Percentiles rank a stretch among this genome's conserved stretches.
Conservation (phyloP, 2,797 vertebrate genomes). For the Enteromius unitaeniatus region DNA sequence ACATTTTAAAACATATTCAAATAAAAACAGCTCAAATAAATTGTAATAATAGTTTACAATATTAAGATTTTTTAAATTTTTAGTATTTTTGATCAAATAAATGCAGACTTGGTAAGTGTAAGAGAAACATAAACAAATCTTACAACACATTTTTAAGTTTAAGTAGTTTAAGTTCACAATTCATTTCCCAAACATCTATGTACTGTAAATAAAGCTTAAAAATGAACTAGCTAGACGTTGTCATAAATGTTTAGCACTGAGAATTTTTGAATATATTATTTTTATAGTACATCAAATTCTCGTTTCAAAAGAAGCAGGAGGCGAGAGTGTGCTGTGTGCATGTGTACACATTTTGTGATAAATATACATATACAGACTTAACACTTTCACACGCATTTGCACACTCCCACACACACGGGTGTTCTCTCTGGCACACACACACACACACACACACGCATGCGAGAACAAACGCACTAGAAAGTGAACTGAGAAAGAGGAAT, state of each 20-base stretch:
- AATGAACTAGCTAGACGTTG: not conserved
- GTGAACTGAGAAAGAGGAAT: slow-evolving; percentile 68
- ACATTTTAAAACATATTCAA: not conserved
- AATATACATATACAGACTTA: slow-evolving; percentile 45
- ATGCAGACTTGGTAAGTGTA: not conserved
- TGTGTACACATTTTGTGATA: slow-evolving; percentile 32
- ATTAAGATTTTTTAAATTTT: not conserved
- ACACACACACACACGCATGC: slow-evolving; percentile 11
- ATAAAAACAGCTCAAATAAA: not conserved
- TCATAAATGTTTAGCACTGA: not conserved
- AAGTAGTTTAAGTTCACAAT: not conserved
- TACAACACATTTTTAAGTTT: not conserved
- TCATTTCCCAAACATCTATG: not conserved
- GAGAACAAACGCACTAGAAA: slow-evolving; percentile 4
- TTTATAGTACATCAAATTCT: slow-evolving; percentile 14
- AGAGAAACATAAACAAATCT: not conserved
- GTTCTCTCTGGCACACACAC: slow-evolving; percentile 56
- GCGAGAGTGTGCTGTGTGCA: slow-evolving; percentile 13
- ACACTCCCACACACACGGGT: slow-evolving; percentile 48
- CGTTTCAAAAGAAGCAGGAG: slow-evolving; percentile 22
- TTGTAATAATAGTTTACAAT: not conserved
- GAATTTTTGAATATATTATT: not conserved
- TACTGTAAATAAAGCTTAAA: not conserved
- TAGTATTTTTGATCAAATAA: not conserved
- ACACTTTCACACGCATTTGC: slow-evolving; percentile 38